phyloP scores from a whole-genome alignment of 2,797 vertebrate species.

The Neomorphus geoffroyi region DNA sequence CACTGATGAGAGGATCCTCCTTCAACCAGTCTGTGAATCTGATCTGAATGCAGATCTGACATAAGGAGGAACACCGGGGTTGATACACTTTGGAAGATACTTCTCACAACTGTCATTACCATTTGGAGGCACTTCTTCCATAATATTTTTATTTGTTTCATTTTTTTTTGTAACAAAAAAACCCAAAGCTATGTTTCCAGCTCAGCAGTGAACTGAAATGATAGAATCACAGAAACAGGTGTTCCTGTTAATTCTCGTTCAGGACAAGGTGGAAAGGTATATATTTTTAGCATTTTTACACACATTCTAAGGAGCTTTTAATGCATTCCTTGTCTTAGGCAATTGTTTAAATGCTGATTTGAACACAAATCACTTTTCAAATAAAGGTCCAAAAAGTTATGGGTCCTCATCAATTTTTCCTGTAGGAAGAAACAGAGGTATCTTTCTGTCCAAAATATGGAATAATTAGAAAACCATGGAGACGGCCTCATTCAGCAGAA shows the following conservation, averaged over 20 bases:
- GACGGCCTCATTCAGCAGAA: background rate
- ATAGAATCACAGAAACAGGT: background rate
- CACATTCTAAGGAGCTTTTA: background rate
- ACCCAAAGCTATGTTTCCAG: background rate
- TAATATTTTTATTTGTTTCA: background rate
- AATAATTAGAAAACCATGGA: background rate
- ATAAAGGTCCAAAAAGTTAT: background rate
- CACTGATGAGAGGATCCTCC: background rate
- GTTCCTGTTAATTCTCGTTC: background rate
- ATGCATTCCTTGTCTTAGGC: background rate
- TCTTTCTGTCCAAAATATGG: background rate
- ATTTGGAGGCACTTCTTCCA: background rate
- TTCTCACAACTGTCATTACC: background rate
- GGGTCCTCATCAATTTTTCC: background rate
- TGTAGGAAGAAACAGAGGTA: background rate
- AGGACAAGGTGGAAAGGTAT: background rate
- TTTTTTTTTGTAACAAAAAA: background rate
- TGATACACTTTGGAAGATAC: background rate
- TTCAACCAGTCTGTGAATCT: rapidly evolving
- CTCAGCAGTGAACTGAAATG: background rate
- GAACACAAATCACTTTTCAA: background rate
- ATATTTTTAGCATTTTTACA: background rate
- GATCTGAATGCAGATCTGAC: background rate
- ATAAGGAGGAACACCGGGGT: background rate
- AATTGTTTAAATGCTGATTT: background rate